A percentile compares a stretch with the other conserved stretches of the same genome.
These are phyloP conservation scores for Corythaixoides concolor DNA, from an alignment of 2,113 vertebrate species.

Conservation along the genomic window DNA sequence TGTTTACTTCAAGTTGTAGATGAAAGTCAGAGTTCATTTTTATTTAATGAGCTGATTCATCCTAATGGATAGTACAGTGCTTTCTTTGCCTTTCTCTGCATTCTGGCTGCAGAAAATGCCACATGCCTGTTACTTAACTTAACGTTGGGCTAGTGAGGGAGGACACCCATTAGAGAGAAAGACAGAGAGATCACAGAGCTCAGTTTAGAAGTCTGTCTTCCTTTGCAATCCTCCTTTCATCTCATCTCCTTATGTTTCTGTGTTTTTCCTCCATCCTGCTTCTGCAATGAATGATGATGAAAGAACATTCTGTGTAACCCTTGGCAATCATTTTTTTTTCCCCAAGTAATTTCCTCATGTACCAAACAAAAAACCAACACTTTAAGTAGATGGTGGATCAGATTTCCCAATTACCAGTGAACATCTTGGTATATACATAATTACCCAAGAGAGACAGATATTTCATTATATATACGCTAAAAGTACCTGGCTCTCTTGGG, in stretches of 20 bases:
- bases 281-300: conserved; percentile 56
- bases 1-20: not conserved
- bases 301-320: conserved; percentile 45
- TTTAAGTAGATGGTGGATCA: conserved; percentile 20
- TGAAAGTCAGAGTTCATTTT: not conserved
- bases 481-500: not conserved
- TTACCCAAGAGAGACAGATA: conserved; percentile 22
- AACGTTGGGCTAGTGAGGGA: not conserved
- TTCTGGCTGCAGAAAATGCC: not conserved
- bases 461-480: conserved; percentile 25
- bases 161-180: not conserved
- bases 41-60: not conserved
- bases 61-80: not conserved
- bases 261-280: not conserved
- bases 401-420: conserved; percentile 31
- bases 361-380: not conserved
- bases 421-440: conserved; percentile 12
- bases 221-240: conserved; percentile 60
- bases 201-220: conserved; percentile 17
- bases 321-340: not conserved
- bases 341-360: conserved; percentile 19
- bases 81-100: not conserved
- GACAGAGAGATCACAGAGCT: conserved; percentile 32
- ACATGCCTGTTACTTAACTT: not conserved
- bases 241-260: conserved; percentile 27